Evolutionary conservation across 2,888 invertebrate species (phyloP).

Genomic region (Drosophila rubida): DNA sequence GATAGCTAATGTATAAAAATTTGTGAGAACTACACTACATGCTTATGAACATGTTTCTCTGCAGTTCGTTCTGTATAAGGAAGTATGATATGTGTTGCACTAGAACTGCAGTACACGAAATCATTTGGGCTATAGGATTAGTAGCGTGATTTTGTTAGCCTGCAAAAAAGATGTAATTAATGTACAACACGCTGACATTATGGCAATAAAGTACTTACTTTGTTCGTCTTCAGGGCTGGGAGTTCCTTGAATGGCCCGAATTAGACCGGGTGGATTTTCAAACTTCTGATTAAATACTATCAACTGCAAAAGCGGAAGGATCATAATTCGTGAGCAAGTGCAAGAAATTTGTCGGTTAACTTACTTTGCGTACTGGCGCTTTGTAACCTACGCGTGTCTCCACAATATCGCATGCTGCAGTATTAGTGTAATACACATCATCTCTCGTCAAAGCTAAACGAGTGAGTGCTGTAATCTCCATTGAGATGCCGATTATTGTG

Average conservation of each 20-base stretch:
- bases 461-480: slow-evolving; percentile 36
- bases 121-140: too few species aligned
- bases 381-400: slow-evolving; percentile 69
- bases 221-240: not conserved
- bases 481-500: slow-evolving; percentile 27
- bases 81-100: too few species aligned
- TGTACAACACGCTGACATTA: too few species aligned
- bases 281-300: slow-evolving; percentile 61
- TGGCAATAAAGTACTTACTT: slow-evolving; percentile 7
- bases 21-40: too few species aligned
- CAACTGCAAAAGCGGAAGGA: slow-evolving; percentile 19
- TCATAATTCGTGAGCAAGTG: not conserved
- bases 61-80: too few species aligned
- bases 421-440: slow-evolving; percentile 70
- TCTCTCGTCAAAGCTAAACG: slow-evolving; percentile 59
- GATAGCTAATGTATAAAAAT: too few species aligned
- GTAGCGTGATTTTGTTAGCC: too few species aligned
- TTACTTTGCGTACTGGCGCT: slow-evolving; percentile 57
- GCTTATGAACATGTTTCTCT: too few species aligned
- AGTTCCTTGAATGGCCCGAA: slow-evolving; percentile 57
- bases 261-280: slow-evolving; percentile 48
- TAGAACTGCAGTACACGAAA: too few species aligned
- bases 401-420: slow-evolving; percentile 50
- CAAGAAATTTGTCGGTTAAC: not conserved
- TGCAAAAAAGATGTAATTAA: too few species aligned